Base-by-base conservation (phyloP, 2,888 invertebrate genomes). In the Drosophila vallismaia region DNA sequence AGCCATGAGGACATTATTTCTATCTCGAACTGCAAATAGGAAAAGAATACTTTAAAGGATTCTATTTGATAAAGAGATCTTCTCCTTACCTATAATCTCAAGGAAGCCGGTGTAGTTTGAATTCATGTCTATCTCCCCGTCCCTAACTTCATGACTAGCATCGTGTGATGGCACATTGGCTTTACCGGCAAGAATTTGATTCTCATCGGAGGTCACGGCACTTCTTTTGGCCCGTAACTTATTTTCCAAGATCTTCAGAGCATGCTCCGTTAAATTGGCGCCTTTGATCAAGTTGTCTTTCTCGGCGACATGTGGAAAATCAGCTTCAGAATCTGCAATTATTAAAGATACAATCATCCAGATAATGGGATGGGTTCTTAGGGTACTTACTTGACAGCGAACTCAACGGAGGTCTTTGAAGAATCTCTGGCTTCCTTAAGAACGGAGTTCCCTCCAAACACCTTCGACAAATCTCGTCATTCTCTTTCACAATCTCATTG, bases 91-190 rank as follows among this genome's bases (percentile, higher is more conserved):
- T 79, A 96, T 95, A 9, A 97, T 93, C 92, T 97, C 97, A 36
- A 97, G 93, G 89, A 96, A 97, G 19, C 96, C 95, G 0, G 97
- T 97, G 79, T 98, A 98, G 89, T 96, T 96, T 9, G 96, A 95
- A 54, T 93, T 93, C 10, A 94, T 93, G 86, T 97, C 96, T 50
- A 98, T 93, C 55, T 92, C 93, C 0, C 97, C 97, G 90, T 97
- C 97, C 66, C 93, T 93, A 2, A 94, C 93, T 26, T 92, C 90
- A 1, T 70, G 58, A 9, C 66, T 42, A 31, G 44, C 46, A 31
- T 50, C 67, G 2, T 53, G 8, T 1, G 55, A 9, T 4, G 53
- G 40, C 29, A 55, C 52, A 36, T 72, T 56, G 48, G 56, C 45
- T 24, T 52, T 52, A 12, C 52, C 26, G 7, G 45, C 64, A 4